Evolutionary conservation across 37 sponge, comb jelly and placozoan species (phyloP), one percentile per base, ranked within the genome.

Genomic region (Dysidea cf. avara): DNA sequence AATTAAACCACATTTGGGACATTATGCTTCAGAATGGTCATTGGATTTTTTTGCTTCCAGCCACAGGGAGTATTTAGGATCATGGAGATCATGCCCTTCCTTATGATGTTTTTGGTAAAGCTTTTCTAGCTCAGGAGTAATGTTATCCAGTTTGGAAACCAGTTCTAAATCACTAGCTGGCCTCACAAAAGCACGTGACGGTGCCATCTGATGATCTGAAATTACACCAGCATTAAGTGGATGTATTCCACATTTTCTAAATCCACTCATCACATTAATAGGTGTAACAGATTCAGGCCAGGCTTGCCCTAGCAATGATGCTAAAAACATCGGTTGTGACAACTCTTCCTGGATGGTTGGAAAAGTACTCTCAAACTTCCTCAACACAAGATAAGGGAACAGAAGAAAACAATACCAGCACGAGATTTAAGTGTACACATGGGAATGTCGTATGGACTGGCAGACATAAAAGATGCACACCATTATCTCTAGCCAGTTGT

Each of bases 401-500:
- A 72, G 48, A 81, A 62, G 16, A 68, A 64, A 25, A 70, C 69
- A 77, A 84, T 11, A 83, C 77, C 18, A 71, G 59, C 3, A 84
- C 58, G 38, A 77, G 72, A 17, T 76, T 48, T 17, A 68, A 78
- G 28, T 84, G 85, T 2, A 84, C 66, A 36, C n/a, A n/a, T n/a
- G 77, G 61, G 29, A 77, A 78, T 0, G 67, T 84, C 0, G 68
- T 72, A 52, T 84, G 85, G 0, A 73, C 55, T 29, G 85, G 85
- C 0, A 77, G 38, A 32, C 73, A 84, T 21, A 84, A 59, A 9
- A 84, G 29, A 50, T 84, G 51, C 0, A 84, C 77, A 64, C 52
- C 73, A 77, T 84, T 84, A 13, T 25, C 59, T 20, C 71, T 38
- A 21, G 78, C 79, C 46, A 77, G 39, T n/a, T n/a, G n/a, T n/a